Base-by-base conservation (phyloP, 2,797 vertebrate genomes). In the Streptopelia turtur region DNA sequence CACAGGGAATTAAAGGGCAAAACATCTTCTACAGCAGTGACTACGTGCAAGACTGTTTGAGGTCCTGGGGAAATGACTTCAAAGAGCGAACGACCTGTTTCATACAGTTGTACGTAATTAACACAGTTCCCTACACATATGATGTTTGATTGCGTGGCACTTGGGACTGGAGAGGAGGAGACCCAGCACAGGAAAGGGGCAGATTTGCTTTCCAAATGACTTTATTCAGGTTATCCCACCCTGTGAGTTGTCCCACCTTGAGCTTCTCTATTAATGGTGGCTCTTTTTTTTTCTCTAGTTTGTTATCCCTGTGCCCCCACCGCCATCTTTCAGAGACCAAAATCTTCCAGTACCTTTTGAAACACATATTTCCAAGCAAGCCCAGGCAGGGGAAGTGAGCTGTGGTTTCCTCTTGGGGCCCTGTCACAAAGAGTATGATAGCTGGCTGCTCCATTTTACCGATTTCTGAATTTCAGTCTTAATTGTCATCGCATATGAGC, bases 331-430 rank as follows among this genome's bases (percentile, higher is more conserved):
- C 43, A 65, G 88, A 68, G 45, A 45, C 86, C 77, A 43, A 83
- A 24, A 72, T 56, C 75, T 77, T 45, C 52, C 52, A 24, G 33
- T 24, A 59, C 56, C 9, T 52, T 78, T 57, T 13, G 30, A 83
- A 71, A 9, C 9, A 1, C 5, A 5, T 8, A 15, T 89, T 90
- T 89, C 81, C 87, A 45, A 87, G 94, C 82, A 89, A 47, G 52
- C 35, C 22, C 37, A 65, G 77, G 47, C 50, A 24, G 71, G 52
- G 71, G 81, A 90, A 87, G 63, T 3, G 22, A 90, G 78, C 70
- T 82, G 89, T 43, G 70, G 77, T 92, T 96, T 92, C 37, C 6
- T 37, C 50, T 25, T 39, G 74, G 83, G 89, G 92, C 74, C 91
- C 66, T 14, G 30, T 65, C n/a, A 43, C 63, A 43, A 72, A 66